A percentile compares a stretch with the other conserved stretches of the same genome.
phyloP scores from a whole-genome alignment of 35 echinoderm and acorn worm genomes.

The Heliocidaris erythrogramma region DNA sequence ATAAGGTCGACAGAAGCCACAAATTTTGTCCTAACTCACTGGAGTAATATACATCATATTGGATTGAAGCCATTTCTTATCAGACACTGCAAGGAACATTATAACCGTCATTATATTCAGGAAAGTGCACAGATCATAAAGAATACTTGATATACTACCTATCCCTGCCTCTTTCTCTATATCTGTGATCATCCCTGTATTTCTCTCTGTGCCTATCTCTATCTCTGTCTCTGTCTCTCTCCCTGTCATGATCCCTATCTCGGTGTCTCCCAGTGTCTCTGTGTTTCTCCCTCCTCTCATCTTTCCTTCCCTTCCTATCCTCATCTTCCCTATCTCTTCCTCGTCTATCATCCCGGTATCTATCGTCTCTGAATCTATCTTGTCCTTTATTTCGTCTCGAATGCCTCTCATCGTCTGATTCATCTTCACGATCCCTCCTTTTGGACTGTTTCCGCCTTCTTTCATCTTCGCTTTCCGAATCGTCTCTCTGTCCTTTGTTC shows the following conservation, averaged over 20 bases:
- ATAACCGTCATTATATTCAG: too few species aligned
- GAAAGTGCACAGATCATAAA: too few species aligned
- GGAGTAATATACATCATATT: too few species aligned
- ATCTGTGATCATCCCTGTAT: slow-evolving; percentile 44
- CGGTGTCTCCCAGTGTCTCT: slow-evolving; percentile 13
- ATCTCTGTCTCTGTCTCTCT: slow-evolving; percentile 32
- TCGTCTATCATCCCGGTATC: not conserved
- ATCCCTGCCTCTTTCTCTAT: slow-evolving; percentile 25
- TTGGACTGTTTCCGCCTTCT: slow-evolving; percentile 8
- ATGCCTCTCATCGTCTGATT: not conserved
- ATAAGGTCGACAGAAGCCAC: too few species aligned
- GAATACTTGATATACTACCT: not conserved
- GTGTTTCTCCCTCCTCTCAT: slow-evolving; percentile 21
- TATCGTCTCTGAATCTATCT: slow-evolving; percentile 38
- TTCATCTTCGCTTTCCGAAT: not conserved
- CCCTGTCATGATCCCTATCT: slow-evolving; percentile 1
- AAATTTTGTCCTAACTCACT: too few species aligned
- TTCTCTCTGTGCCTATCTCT: slow-evolving; percentile 49
- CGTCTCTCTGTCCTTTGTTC: slow-evolving; percentile 26
- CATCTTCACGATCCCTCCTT: not conserved
- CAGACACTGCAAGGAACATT: too few species aligned
- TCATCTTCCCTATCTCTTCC: not conserved
- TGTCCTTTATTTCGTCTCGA: not conserved
- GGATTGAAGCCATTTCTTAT: too few species aligned
- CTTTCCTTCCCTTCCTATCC: slow-evolving; percentile 25